These are phyloP conservation scores for Platerodrilus igneus DNA, from an alignment of 2,888 invertebrate genomes.

Conservation along the genomic window DNA sequence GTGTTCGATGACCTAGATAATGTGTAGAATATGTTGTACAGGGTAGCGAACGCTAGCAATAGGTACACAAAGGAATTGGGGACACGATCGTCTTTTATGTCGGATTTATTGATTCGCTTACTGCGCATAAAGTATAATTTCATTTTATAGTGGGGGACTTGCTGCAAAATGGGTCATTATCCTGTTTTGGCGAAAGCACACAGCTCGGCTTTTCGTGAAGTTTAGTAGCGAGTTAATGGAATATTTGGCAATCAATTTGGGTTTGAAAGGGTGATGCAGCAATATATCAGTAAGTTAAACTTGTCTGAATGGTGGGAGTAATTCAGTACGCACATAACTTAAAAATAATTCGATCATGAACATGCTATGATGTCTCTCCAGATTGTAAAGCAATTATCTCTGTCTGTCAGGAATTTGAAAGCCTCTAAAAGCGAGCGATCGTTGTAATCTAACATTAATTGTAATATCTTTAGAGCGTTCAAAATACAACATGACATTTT, in stretches of 20 bases:
- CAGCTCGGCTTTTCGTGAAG: neutral
- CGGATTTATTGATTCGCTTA: constrained; percentile 21
- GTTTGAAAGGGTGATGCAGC: too few relatives aligned
- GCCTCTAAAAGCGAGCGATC: too few relatives aligned
- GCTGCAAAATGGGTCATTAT: constrained; percentile 12
- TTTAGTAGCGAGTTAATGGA: constrained; percentile 7
- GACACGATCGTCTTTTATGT: constrained; percentile 21
- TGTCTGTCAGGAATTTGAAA: too few relatives aligned
- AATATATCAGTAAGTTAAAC: too few relatives aligned
- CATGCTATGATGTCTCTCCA: too few relatives aligned
- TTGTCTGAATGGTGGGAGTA: too few relatives aligned
- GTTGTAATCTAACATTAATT: too few relatives aligned
- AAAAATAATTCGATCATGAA: too few relatives aligned
- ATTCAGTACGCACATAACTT: too few relatives aligned
- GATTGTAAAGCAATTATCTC: too few relatives aligned
- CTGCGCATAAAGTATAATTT: constrained; percentile 21
- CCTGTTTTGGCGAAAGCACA: constrained; percentile 9
- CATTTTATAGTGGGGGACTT: constrained; percentile 13
- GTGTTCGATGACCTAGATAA: constrained; percentile 22
- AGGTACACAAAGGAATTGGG: constrained; percentile 21
- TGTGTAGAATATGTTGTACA: constrained; percentile 21
- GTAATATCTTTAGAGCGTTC: too few relatives aligned
- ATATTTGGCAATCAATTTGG: constrained; percentile 2
- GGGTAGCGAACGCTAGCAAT: constrained; percentile 20
- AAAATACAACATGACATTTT: too few relatives aligned